Conservation (phyloP, 1,140 invertebrate genomes). For the Dreissena rostriformis region DNA sequence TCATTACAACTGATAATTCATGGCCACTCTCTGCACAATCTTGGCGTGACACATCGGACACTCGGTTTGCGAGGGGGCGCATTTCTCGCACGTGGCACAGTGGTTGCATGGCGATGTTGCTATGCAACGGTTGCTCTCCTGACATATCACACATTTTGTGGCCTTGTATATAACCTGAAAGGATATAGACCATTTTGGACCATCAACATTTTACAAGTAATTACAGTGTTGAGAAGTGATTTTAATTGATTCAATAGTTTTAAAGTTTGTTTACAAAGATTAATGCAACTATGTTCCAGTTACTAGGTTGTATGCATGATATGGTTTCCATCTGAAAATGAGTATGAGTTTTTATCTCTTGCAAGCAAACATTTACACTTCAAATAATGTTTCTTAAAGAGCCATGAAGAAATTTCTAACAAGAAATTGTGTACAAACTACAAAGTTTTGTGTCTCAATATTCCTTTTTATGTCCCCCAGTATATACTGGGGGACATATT, state of each 20-base stretch:
- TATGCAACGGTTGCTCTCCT: slow-evolving; percentile 51
- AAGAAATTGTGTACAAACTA: too few species aligned
- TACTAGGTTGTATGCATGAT: background rate
- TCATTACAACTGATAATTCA: slow-evolving; percentile 55
- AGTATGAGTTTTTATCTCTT: too few species aligned
- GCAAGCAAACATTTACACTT: too few species aligned
- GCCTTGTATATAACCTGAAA: slow-evolving; percentile 55
- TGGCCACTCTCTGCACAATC: slow-evolving; percentile 32
- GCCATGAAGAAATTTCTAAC: too few species aligned
- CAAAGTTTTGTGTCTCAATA: too few species aligned
- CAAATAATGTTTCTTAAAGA: too few species aligned
- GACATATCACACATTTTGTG: slow-evolving; percentile 53
- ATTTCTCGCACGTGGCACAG: slow-evolving; percentile 52
- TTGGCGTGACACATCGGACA: slow-evolving; percentile 42
- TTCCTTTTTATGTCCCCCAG: too few species aligned
- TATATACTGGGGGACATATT: too few species aligned
- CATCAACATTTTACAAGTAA: background rate
- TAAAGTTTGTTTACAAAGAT: background rate
- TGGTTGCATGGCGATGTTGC: slow-evolving; percentile 52
- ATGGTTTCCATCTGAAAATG: background rate
- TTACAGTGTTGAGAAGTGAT: too few species aligned
- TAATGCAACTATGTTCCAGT: background rate
- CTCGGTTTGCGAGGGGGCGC: slow-evolving; percentile 28
- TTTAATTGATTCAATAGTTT: background rate
- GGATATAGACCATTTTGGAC: background rate